Evolutionary conservation across 2,113 vertebrate species (phyloP).

Genomic region (Nothoprocta perdicaria): DNA sequence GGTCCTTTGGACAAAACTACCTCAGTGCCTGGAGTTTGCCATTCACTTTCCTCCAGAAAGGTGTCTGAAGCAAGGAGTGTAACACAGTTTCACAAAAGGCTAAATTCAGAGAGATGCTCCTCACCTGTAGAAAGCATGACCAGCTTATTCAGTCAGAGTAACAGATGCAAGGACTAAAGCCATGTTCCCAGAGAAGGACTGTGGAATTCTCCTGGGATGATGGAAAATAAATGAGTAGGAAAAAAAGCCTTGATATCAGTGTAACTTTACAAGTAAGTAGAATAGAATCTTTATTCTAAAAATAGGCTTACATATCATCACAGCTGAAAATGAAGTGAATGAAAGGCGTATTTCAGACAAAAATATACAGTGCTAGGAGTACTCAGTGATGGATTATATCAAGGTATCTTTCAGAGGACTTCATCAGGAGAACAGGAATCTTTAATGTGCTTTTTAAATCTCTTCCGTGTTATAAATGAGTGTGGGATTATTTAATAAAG

Average conservation of each 20-base stretch:
- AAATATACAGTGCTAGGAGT: slow-evolving; percentile 5
- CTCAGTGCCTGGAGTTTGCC: rapidly evolving
- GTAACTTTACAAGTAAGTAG: neutral
- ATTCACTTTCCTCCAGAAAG: neutral
- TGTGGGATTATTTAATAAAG: slow-evolving; percentile 19
- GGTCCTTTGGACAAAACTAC: neutral
- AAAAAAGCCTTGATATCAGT: neutral
- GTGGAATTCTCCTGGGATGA: neutral
- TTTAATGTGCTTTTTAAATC: neutral
- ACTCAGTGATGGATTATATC: slow-evolving; percentile 27
- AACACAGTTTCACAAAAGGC: neutral
- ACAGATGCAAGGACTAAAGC: neutral
- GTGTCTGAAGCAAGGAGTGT: neutral
- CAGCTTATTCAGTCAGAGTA: neutral
- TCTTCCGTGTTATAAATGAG: neutral
- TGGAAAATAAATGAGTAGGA: neutral
- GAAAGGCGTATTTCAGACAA: slow-evolving; percentile 13
- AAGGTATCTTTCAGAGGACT: neutral
- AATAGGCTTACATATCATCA: slow-evolving; percentile 26
- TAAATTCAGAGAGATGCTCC: neutral
- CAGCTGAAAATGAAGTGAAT: slow-evolving; percentile 37
- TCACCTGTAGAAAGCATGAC: neutral
- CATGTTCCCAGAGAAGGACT: neutral
- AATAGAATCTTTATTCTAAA: slow-evolving; percentile 16
- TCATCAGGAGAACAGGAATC: neutral